Conservation (phyloP, 2,797 vertebrate genomes). For the Pangasius sanitwongsei region DNA sequence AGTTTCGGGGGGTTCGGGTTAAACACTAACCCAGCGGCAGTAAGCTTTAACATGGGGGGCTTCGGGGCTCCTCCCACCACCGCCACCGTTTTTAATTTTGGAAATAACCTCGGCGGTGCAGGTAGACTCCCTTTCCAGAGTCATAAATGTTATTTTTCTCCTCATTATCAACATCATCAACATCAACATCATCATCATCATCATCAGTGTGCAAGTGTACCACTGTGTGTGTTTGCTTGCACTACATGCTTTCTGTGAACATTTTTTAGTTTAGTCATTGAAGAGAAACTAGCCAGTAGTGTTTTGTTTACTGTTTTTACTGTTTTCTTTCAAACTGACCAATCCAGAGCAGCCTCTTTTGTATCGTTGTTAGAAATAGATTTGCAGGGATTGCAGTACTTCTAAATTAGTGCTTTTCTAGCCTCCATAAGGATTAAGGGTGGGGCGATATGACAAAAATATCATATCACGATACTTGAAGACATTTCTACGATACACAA, state of each 20-base stretch:
- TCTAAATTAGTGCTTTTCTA: not conserved
- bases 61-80: conserved; percentile 91
- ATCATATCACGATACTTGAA: not conserved
- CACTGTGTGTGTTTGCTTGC: not conserved
- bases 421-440: not conserved
- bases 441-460: not conserved
- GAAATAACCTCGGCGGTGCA: conserved; percentile 96
- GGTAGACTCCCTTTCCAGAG: conserved; percentile 79
- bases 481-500: not conserved
- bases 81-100: conserved; percentile 94
- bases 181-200: conserved; percentile 30
- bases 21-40: conserved; percentile 89
- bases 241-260: not conserved
- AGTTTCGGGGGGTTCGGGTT: conserved; percentile 98
- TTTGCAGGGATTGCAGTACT: not conserved
- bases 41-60: conserved; percentile 97
- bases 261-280: not conserved
- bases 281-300: not conserved
- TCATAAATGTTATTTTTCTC: not conserved
- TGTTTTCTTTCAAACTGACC: not conserved
- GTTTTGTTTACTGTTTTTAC: not conserved
- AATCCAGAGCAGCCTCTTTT: not conserved
- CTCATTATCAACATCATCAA: not conserved
- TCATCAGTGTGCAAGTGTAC: conserved; percentile 10
- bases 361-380: not conserved